Evolutionary conservation across 30 jellyfish, hydroid and myxozoan species (phyloP).

Genomic region (Hydra vulgaris): DNA sequence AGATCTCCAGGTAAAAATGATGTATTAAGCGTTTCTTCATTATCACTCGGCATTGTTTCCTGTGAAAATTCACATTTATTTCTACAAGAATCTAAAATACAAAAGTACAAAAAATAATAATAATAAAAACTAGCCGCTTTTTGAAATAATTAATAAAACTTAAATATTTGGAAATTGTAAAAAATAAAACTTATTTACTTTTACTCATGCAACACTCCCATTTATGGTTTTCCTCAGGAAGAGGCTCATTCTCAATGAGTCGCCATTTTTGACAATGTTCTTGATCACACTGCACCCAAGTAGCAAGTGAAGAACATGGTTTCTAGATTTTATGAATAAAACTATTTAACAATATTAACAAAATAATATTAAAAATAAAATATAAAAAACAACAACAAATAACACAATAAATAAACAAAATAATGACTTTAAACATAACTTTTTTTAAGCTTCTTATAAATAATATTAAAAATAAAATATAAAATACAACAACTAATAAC

Average conservation of each 20-base stretch:
- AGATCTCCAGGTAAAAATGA: constrained; percentile 51
- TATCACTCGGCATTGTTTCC: constrained; percentile 45
- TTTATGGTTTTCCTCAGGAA: constrained; percentile 19
- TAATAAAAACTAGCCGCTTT: too few species aligned
- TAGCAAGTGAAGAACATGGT: not conserved
- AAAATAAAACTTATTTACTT: constrained; percentile 24
- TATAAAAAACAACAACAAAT: too few species aligned
- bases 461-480: too few species aligned
- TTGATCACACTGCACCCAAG: constrained; percentile 94
- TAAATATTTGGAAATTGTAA: too few species aligned
- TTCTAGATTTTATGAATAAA: not conserved
- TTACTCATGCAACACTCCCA: constrained; percentile 81
- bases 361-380: too few species aligned
- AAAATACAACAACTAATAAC: too few species aligned
- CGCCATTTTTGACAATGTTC: constrained; percentile 87
- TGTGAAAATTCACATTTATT: constrained; percentile 74
- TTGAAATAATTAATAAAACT: too few species aligned
- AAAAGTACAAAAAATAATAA: too few species aligned
- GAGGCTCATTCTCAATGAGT: constrained; percentile 32
- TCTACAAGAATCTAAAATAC: constrained; percentile 36
- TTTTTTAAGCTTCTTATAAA: too few species aligned
- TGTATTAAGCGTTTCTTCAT: constrained; percentile 42
- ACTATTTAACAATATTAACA: too few species aligned
- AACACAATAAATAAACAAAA: too few species aligned
- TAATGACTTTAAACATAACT: too few species aligned